A percentile compares a stretch with the other conserved stretches of the same genome.
Evolutionary conservation across 2,888 invertebrate genomes (phyloP).

Genomic region (Cephus nigrinus): DNA sequence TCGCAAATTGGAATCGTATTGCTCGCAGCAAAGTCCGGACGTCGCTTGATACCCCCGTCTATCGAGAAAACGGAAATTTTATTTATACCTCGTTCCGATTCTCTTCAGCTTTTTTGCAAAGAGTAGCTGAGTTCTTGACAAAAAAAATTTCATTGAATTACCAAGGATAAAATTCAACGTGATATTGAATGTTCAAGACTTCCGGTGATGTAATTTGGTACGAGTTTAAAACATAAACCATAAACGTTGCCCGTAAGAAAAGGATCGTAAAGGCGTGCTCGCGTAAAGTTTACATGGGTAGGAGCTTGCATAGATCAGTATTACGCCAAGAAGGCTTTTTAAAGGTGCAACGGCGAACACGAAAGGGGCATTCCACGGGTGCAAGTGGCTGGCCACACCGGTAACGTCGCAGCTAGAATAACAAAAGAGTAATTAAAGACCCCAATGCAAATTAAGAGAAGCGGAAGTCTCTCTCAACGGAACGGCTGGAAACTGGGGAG

Average conservation of each 20-base stretch:
- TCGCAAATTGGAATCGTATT: background rate
- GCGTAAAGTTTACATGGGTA: background rate
- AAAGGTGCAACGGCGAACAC: conserved; percentile 12
- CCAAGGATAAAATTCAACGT: background rate
- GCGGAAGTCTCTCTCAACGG: conserved; percentile 6
- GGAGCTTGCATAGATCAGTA: background rate
- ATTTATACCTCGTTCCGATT: background rate
- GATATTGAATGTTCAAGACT: background rate
- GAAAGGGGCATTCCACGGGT: conserved; percentile 21
- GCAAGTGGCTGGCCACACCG: background rate
- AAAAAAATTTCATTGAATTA: background rate
- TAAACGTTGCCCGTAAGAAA: background rate
- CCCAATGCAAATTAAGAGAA: conserved; percentile 45
- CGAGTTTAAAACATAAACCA: background rate
- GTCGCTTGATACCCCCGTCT: background rate
- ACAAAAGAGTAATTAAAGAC: conserved; percentile 46
- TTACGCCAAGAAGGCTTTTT: background rate
- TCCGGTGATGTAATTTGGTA: background rate
- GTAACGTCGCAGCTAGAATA: conserved; percentile 28
- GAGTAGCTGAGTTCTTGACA: background rate
- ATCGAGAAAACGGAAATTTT: background rate
- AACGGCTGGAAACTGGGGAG: conserved; percentile 10
- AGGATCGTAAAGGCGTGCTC: background rate
- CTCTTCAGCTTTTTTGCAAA: background rate
- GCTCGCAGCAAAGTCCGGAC: background rate